A percentile compares a stretch with the other conserved stretches of the same genome.
Conservation (phyloP, 2,113 vertebrate genomes). For the Oreochromis spilurus region DNA sequence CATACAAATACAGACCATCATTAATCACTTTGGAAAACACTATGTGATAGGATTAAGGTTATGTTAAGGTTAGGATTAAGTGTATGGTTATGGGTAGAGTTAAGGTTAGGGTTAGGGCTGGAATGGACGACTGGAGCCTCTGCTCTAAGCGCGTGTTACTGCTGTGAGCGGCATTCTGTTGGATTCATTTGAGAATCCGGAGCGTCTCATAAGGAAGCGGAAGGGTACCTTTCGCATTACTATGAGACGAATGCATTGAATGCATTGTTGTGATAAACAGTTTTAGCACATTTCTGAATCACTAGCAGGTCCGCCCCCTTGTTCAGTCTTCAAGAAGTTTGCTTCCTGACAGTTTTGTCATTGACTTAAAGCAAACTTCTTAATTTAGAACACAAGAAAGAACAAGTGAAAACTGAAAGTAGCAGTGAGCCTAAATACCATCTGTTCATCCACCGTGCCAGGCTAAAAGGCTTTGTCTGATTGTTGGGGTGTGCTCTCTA, state of each 20-base stretch:
- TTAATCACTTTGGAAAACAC: not conserved
- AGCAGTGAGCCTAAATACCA: not conserved
- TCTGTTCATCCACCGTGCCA: not conserved
- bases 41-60: fast-evolving
- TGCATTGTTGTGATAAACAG: not conserved
- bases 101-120: not conserved
- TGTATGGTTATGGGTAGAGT: not conserved
- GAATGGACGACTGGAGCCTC: not conserved
- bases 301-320: not conserved
- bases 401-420: not conserved
- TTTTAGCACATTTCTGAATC: not conserved
- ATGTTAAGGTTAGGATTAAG: not conserved
- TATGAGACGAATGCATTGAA: not conserved
- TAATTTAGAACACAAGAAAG: not conserved
- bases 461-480: not conserved
- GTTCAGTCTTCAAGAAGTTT: not conserved
- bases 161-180: fast-evolving
- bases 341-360: not conserved
- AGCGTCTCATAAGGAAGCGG: fast-evolving
- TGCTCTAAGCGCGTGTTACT: not conserved
- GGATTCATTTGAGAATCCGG: not conserved
- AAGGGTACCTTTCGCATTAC: fast-evolving
- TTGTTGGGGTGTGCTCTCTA: not conserved
- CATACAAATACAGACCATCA: not conserved
- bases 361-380: not conserved